phyloP scores from a whole-genome alignment of 2,888 invertebrate genomes.

The Choreutis nemorana region DNA sequence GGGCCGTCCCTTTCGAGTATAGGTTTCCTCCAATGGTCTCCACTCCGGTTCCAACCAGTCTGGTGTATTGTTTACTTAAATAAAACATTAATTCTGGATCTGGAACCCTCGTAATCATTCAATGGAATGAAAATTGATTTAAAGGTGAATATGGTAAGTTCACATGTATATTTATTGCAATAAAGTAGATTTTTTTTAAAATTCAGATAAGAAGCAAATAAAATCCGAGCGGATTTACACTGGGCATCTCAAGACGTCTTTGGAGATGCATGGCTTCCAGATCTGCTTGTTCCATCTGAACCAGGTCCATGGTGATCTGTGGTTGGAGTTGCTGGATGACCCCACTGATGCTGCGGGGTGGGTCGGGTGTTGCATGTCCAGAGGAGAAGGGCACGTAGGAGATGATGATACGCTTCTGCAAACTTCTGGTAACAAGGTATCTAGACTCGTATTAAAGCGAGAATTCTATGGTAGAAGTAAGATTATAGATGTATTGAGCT shows the following conservation, averaged over 20 bases:
- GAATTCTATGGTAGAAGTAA: too few species aligned
- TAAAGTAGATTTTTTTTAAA: constrained; percentile 3
- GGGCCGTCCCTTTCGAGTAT: too few species aligned
- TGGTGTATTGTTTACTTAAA: too few species aligned
- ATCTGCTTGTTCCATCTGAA: constrained; percentile 72
- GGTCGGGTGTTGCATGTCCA: constrained; percentile 53
- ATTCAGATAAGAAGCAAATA: constrained; percentile 44
- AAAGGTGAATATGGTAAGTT: too few species aligned
- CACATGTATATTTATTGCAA: too few species aligned
- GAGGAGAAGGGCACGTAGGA: constrained; percentile 12
- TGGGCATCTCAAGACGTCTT: constrained; percentile 73
- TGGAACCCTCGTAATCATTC: too few species aligned
- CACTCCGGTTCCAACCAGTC: too few species aligned
- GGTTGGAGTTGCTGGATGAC: constrained; percentile 67
- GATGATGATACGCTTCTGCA: constrained; percentile 34
- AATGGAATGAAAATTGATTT: too few species aligned
- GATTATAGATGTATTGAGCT: too few species aligned
- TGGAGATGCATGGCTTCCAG: constrained; percentile 82
- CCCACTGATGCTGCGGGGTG: constrained; percentile 67
- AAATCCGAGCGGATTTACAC: constrained; percentile 61
- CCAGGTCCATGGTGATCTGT: constrained; percentile 38
- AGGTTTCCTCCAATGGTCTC: too few species aligned
- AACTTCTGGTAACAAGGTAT: constrained; percentile 29
- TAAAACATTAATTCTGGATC: too few species aligned
- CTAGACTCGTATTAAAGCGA: too few species aligned